These are phyloP conservation scores for Pitangus sulphuratus DNA, from an alignment of 2,797 vertebrate species.

Conservation along the genomic window DNA sequence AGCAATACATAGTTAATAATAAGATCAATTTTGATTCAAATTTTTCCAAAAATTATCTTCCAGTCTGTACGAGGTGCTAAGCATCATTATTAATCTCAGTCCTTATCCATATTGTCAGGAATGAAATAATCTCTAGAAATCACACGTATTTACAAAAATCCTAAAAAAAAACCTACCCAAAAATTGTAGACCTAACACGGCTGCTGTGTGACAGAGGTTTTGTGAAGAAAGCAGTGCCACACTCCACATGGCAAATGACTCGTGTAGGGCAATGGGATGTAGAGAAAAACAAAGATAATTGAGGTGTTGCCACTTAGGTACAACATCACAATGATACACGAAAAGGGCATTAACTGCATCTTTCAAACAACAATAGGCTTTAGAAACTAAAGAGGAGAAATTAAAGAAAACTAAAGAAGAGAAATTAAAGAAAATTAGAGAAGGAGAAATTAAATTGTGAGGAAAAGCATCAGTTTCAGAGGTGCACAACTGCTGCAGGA, in stretches of 20 bases:
- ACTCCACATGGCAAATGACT: not conserved
- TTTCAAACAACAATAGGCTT: not conserved
- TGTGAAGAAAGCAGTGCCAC: not conserved
- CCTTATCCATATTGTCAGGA: not conserved
- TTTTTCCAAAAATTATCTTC: not conserved
- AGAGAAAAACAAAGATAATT: not conserved
- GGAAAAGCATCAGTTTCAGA: not conserved
- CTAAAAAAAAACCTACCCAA: not conserved
- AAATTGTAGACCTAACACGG: not conserved
- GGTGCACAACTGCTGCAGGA: not conserved
- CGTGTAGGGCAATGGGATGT: rapidly evolving
- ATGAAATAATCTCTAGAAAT: not conserved
- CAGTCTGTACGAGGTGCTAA: not conserved
- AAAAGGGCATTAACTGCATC: not conserved
- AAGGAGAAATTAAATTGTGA: not conserved
- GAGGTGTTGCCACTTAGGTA: not conserved
- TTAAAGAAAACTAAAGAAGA: too few relatives aligned
- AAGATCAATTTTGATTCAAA: not conserved
- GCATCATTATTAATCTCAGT: not conserved
- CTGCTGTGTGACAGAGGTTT: not conserved
- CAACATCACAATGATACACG: not conserved
- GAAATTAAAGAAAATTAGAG: too few relatives aligned
- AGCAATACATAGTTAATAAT: not conserved
- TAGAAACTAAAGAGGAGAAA: not conserved
- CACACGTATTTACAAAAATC: not conserved